Evolutionary conservation across 2,888 invertebrate genomes (phyloP).

Genomic region (Drosophila recens): DNA sequence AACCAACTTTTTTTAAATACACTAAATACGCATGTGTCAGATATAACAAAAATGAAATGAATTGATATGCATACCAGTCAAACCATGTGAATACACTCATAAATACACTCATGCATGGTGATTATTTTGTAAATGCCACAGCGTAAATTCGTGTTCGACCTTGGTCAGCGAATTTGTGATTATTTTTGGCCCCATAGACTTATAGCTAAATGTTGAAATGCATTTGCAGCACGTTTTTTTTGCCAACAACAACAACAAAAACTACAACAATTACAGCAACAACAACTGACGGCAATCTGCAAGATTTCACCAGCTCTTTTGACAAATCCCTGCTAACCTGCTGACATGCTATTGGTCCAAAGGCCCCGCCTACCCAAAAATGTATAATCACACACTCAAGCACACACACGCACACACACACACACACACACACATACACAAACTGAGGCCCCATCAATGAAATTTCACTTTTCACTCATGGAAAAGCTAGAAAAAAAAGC

Average conservation of each 20-base stretch:
- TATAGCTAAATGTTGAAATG: constrained; percentile 25
- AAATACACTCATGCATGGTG: constrained; percentile 11
- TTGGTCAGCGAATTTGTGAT: constrained; percentile 51
- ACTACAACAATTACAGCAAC: constrained; percentile 12
- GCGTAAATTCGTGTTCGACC: constrained; percentile 50
- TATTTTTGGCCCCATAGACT: constrained; percentile 36
- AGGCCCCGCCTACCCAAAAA: constrained; percentile 35
- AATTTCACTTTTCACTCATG: constrained; percentile 72
- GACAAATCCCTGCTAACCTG: constrained; percentile 78
- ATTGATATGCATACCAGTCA: constrained; percentile 41
- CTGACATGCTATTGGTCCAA: constrained; percentile 68
- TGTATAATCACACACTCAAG: constrained; percentile 35
- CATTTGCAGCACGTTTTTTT: constrained; percentile 53
- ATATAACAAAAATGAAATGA: background rate
- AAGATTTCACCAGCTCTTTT: constrained; percentile 68
- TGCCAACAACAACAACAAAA: constrained; percentile 2
- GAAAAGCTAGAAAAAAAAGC: constrained; percentile 57
- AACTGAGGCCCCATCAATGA: constrained; percentile 37
- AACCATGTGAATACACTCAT: constrained; percentile 15
- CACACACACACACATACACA: background rate
- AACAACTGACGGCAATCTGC: constrained; percentile 21
- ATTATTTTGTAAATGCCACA: constrained; percentile 49
- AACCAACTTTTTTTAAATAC: background rate
- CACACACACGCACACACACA: background rate
- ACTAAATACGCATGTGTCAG: background rate